Percentiles rank a stretch among this genome's conserved stretches.
phyloP scores from a whole-genome alignment of 1,140 invertebrate genomes.

The Daktulosphaira vitifoliae region DNA sequence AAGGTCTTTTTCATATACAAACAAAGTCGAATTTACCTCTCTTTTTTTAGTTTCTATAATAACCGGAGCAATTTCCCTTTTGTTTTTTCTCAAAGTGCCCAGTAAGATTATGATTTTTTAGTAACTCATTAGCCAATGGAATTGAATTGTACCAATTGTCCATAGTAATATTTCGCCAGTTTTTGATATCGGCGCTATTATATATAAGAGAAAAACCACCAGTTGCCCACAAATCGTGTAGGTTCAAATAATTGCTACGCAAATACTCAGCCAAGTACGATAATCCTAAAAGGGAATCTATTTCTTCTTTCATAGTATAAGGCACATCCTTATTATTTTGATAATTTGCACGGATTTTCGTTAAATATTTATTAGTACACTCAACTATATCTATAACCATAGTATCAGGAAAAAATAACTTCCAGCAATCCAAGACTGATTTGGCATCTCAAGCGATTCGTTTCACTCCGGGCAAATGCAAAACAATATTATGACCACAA shows the following conservation, averaged over 20 bases:
- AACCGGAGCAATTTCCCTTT: background rate
- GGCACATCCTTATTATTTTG: slow-evolving; percentile 20
- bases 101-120: slow-evolving; percentile 1
- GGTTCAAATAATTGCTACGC: slow-evolving; percentile 36
- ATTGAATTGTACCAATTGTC: background rate
- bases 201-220: slow-evolving; percentile 38
- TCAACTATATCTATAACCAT: slow-evolving; percentile 37
- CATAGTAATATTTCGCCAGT: background rate
- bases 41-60: background rate
- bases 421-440: slow-evolving; percentile 38
- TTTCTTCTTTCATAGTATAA: background rate
- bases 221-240: slow-evolving; percentile 40
- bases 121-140: background rate
- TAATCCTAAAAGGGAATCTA: slow-evolving; percentile 35
- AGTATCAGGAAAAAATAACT: slow-evolving; percentile 38
- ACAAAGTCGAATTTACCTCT: background rate
- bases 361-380: slow-evolving; percentile 36
- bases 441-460: slow-evolving; percentile 35
- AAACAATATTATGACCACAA: slow-evolving; percentile 2
- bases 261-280: slow-evolving; percentile 37
- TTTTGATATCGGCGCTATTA: background rate
- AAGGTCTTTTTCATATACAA: slow-evolving; percentile 11
- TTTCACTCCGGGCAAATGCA: slow-evolving; percentile 39
- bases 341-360: slow-evolving; percentile 23
- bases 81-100: slow-evolving; percentile 1